Percentiles rank a stretch among this genome's conserved stretches.
Evolutionary conservation across 2,113 vertebrate species (phyloP).

Genomic region (Chaetura pelagica): DNA sequence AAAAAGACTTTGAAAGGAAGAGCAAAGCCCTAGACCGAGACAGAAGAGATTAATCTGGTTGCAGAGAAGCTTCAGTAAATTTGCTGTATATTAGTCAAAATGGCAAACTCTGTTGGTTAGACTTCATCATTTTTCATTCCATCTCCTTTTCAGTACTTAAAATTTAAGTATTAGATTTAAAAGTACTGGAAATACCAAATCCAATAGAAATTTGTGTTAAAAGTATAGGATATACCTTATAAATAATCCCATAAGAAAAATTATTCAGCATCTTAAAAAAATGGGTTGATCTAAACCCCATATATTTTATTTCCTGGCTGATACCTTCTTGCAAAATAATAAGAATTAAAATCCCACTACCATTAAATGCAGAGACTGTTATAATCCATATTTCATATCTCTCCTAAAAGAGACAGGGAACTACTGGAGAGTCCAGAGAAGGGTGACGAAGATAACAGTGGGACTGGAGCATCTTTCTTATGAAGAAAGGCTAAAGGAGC

Average conservation of each 20-base stretch:
- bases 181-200: background rate
- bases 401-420: too few relatives aligned
- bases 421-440: too few relatives aligned
- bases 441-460: too few relatives aligned
- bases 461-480: too few relatives aligned
- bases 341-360: background rate
- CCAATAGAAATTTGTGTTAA: background rate
- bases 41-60: background rate
- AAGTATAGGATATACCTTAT: background rate
- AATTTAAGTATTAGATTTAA: background rate
- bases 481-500: too few relatives aligned
- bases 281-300: background rate
- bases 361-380: background rate
- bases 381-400: background rate
- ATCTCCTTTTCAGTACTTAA: background rate
- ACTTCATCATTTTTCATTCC: background rate
- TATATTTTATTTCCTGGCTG: background rate
- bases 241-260: background rate
- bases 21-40: background rate
- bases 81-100: background rate
- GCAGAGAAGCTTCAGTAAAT: background rate
- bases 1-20: background rate
- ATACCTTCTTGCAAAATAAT: background rate
- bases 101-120: background rate
- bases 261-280: background rate